These are phyloP conservation scores for Mormyrus lacerda DNA, from an alignment of 2,113 vertebrate genomes.

Conservation along the genomic window DNA sequence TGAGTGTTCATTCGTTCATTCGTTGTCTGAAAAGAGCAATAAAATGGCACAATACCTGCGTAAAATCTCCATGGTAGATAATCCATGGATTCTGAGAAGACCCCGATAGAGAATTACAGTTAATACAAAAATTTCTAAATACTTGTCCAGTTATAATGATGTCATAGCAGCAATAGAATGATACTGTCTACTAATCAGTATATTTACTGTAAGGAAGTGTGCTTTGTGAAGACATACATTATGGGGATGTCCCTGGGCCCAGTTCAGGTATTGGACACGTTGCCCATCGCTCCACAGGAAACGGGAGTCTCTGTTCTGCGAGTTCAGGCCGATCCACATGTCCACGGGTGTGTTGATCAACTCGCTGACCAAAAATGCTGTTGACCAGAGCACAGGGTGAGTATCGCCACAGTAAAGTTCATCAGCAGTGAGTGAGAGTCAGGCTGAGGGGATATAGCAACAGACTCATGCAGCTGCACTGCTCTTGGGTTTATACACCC, in stretches of 20 bases:
- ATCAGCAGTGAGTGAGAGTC: neutral
- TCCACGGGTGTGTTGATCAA: constrained; percentile 35
- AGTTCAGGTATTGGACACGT: constrained; percentile 76
- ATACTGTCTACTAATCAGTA: neutral
- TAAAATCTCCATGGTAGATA: rapidly evolving
- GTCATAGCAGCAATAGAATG: neutral
- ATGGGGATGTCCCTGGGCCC: constrained; percentile 75
- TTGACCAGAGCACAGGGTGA: neutral
- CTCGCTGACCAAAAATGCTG: neutral
- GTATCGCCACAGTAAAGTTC: neutral
- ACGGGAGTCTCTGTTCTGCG: constrained; percentile 76
- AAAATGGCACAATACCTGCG: neutral
- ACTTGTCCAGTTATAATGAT: neutral
- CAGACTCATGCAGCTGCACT: neutral
- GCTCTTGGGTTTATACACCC: neutral
- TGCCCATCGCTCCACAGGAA: constrained; percentile 87
- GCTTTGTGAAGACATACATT: neutral
- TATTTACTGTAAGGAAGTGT: neutral
- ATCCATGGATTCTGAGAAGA: neutral
- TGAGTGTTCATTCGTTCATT: neutral
- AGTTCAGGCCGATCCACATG: constrained; percentile 85
- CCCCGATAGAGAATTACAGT: neutral
- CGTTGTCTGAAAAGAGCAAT: neutral
- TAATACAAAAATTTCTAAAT: neutral
- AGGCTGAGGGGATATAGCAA: neutral